phyloP scores from a whole-genome alignment of 1,140 invertebrate species.

The Zaprionus kolodkinae region DNA sequence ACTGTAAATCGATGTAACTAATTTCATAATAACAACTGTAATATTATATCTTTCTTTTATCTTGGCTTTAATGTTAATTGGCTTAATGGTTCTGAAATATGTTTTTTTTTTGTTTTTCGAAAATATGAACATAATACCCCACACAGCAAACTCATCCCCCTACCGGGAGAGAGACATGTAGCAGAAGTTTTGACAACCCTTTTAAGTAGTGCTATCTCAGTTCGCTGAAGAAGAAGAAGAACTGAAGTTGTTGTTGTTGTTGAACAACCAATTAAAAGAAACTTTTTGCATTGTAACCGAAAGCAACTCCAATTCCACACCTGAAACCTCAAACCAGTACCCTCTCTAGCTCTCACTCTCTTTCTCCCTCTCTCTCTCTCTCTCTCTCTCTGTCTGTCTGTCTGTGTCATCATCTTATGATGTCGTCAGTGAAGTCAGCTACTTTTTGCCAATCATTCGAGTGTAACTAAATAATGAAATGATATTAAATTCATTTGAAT shows the following conservation, averaged over 20 bases:
- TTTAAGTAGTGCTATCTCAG: slow-evolving; percentile 30
- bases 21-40: neutral
- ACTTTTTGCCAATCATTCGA: slow-evolving; percentile 81
- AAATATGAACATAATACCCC: slow-evolving; percentile 27
- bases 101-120: neutral
- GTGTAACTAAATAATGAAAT: slow-evolving; percentile 84
- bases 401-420: slow-evolving; percentile 35
- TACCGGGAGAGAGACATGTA: neutral
- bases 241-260: slow-evolving; percentile 46
- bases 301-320: slow-evolving; percentile 63
- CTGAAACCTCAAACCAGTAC: neutral
- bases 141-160: slow-evolving; percentile 45
- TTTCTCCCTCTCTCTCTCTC: neutral
- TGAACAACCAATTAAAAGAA: slow-evolving; percentile 79
- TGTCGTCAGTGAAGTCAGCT: slow-evolving; percentile 43
- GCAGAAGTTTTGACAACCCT: slow-evolving; percentile 60
- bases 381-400: neutral
- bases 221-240: slow-evolving; percentile 33
- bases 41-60: slow-evolving; percentile 14
- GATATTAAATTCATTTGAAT: slow-evolving; percentile 84
- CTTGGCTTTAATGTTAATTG: slow-evolving; percentile 46
- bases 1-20: slow-evolving; percentile 7
- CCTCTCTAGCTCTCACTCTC: neutral
- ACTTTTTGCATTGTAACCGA: slow-evolving; percentile 58
- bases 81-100: slow-evolving; percentile 35